These are phyloP conservation scores for Epinephelus moara DNA, from an alignment of 2,113 vertebrate genomes.

Conservation along the genomic window DNA sequence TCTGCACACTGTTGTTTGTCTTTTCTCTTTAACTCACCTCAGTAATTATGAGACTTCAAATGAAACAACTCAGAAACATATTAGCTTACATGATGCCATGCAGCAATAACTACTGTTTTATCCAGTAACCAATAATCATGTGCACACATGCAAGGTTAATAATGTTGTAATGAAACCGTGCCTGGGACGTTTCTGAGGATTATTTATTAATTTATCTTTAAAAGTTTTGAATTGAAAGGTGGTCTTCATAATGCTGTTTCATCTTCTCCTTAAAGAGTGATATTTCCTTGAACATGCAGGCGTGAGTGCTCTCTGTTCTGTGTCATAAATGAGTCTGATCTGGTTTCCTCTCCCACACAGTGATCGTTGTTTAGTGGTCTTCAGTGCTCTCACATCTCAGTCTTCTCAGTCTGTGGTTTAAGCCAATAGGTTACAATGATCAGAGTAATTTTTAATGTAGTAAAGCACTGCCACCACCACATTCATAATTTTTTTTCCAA, in stretches of 20 bases:
- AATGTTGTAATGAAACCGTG: too few species aligned
- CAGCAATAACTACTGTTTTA: neutral
- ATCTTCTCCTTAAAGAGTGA: neutral
- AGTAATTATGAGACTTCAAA: neutral
- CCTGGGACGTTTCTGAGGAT: neutral
- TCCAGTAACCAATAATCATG: neutral
- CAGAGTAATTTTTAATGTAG: neutral
- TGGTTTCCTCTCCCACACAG: constrained; percentile 33
- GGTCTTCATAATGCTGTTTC: neutral
- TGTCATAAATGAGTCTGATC: neutral
- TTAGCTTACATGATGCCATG: neutral
- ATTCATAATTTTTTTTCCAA: neutral
- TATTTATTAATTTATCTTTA: neutral
- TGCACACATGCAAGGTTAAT: neutral
- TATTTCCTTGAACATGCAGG: neutral
- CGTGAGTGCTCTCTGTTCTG: neutral
- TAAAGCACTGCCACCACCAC: neutral
- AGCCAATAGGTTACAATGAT: neutral
- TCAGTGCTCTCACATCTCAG: neutral
- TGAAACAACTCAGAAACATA: neutral
- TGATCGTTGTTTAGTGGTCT: neutral
- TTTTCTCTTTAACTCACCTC: neutral
- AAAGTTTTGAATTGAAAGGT: neutral
- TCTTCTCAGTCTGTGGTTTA: constrained; percentile 12
- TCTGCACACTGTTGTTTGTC: neutral